Conservation (phyloP, 1,140 invertebrate genomes). For the Bicyclus anynana region DNA sequence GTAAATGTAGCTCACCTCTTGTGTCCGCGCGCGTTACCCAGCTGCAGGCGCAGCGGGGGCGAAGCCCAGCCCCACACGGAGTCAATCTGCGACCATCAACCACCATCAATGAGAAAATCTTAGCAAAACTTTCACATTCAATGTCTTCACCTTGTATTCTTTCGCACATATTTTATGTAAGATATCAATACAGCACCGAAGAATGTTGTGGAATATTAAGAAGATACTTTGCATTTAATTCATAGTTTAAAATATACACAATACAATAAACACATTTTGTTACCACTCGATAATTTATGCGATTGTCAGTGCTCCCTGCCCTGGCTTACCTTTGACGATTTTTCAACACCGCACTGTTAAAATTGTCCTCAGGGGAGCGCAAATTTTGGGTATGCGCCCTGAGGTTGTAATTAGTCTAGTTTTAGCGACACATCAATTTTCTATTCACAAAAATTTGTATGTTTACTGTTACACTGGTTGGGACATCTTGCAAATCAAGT, state of each 20-base stretch:
- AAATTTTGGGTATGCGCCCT: constrained; percentile 40
- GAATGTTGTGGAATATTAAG: constrained; percentile 7
- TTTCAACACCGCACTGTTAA: constrained; percentile 46
- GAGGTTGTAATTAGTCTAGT: constrained; percentile 35
- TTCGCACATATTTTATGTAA: too few relatives aligned
- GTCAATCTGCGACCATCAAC: constrained; percentile 83
- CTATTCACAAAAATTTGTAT: constrained; percentile 58
- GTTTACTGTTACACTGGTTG: constrained; percentile 61
- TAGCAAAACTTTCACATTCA: neutral
- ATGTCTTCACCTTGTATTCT: neutral
- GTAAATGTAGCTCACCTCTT: constrained; percentile 60
- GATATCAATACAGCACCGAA: neutral
- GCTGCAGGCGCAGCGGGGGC: constrained; percentile 90
- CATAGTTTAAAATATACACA: constrained; percentile 10
- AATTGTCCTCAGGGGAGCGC: constrained; percentile 48
- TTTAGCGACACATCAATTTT: constrained; percentile 62
- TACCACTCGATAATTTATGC: constrained; percentile 57
- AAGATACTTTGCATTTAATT: constrained; percentile 18
- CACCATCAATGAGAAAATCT: constrained; percentile 31
- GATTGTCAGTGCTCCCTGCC: constrained; percentile 53
- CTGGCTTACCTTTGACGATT: constrained; percentile 69
- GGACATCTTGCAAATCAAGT: constrained; percentile 25
- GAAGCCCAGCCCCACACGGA: constrained; percentile 94
- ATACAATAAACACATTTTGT: constrained; percentile 35
- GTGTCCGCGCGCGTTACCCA: constrained; percentile 81